Evolutionary conservation across 1,140 invertebrate genomes (phyloP).

Genomic region (Drosophila pandora): DNA sequence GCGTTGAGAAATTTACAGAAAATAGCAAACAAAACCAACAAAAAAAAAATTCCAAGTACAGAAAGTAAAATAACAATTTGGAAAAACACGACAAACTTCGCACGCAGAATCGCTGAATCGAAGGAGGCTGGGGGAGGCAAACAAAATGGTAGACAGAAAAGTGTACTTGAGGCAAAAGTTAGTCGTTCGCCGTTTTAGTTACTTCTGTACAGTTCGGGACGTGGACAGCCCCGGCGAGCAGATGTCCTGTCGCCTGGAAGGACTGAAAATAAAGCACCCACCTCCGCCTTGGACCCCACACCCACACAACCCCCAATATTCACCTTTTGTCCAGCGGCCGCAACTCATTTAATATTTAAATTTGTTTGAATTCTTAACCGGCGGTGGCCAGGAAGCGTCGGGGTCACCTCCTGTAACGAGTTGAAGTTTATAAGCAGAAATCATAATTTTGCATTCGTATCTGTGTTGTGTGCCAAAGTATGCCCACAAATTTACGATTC

Average conservation of each 20-base stretch:
- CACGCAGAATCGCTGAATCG: conserved; percentile 10
- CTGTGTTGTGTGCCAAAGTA: conserved; percentile 11
- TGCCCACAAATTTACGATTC: conserved; percentile 46
- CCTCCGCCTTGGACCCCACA: background rate
- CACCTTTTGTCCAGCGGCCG: conserved; percentile 22
- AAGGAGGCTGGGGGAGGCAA: background rate
- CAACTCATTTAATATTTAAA: conserved; percentile 76
- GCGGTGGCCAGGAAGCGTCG: background rate
- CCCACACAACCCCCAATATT: conserved; percentile 3
- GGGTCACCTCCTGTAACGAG: conserved; percentile 37
- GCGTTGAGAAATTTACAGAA: conserved; percentile 55
- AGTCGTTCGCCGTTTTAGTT: conserved; percentile 58
- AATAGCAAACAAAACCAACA: conserved; percentile 13
- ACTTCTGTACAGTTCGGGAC: conserved; percentile 28
- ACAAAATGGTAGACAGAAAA: conserved; percentile 37
- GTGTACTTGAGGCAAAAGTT: conserved; percentile 68
- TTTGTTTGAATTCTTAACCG: conserved; percentile 75
- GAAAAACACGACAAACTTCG: conserved; percentile 64
- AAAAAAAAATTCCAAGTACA: background rate
- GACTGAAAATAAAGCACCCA: conserved; percentile 23
- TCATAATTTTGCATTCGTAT: conserved; percentile 65
- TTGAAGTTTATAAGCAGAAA: conserved; percentile 58
- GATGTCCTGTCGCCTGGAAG: conserved; percentile 62
- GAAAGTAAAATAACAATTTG: conserved; percentile 76
- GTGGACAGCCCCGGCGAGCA: conserved; percentile 55